A percentile compares a stretch with the other conserved stretches of the same genome.
phyloP scores from a whole-genome alignment of 1,140 invertebrate species.

The Ceratina japonica region DNA sequence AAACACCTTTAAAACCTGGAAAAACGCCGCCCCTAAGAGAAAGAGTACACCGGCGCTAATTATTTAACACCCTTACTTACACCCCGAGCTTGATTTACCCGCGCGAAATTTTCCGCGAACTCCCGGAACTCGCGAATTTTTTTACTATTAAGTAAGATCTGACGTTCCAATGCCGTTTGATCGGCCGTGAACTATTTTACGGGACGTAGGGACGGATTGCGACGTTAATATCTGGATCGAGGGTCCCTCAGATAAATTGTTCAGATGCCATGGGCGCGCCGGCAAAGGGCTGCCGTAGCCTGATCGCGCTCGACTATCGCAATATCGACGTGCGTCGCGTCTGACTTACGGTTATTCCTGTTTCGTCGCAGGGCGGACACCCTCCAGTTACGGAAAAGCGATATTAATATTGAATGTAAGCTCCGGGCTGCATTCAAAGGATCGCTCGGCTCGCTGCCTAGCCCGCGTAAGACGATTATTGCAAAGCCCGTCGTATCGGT shows the following conservation, averaged over 20 bases:
- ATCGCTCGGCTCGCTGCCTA: not conserved
- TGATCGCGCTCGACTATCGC: slow-evolving; percentile 57
- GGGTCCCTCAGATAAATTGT: no score
- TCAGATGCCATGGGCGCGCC: slow-evolving; percentile 11
- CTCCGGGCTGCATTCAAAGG: slow-evolving; percentile 50
- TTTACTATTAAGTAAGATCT: no score
- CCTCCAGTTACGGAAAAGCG: slow-evolving; percentile 51
- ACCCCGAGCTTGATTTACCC: no score
- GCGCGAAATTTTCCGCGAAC: no score
- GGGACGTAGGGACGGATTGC: no score
- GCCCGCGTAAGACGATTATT: slow-evolving; percentile 42
- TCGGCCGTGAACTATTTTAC: no score
- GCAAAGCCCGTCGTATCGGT: slow-evolving; percentile 21
- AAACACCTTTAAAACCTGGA: no score
- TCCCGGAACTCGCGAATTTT: no score
- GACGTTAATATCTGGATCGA: no score
- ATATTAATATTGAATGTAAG: slow-evolving; percentile 63
- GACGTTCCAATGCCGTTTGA: no score
- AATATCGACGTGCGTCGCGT: slow-evolving; percentile 59
- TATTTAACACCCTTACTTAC: no score
- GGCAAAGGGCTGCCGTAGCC: slow-evolving; percentile 46
- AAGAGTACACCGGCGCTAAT: not conserved
- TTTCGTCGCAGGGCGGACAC: slow-evolving; percentile 39
- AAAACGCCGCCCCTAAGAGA: not conserved
- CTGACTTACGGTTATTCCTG: slow-evolving; percentile 60